Base-by-base conservation (phyloP, 1,140 invertebrate species). In the Macrobrachium rosenbergii region DNA sequence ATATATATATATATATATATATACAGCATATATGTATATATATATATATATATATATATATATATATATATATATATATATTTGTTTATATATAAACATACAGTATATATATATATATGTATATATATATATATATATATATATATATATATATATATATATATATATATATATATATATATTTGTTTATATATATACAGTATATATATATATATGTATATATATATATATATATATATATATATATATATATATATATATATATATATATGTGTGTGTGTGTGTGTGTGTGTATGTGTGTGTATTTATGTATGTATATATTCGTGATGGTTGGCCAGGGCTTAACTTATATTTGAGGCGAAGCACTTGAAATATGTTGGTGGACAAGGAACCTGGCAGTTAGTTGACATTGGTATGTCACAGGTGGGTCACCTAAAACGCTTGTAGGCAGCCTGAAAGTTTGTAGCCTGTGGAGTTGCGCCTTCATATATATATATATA, bases 221-320 rank as follows among this genome's bases (percentile, higher is more conserved):
- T 69, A n/a, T 69, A n/a, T 69, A n/a, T 69, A n/a, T 69, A n/a
- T 69, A n/a, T 69, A 69, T 69, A 69, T 19, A 69, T 69, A 69
- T 69, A 69, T 69, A 69, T 69, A 69, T n/a, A 69, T 69, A 69
- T 69, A 69, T 69, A 69, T 69, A 69, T 69, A 69, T 69, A 69
- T n/a, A 72, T 72, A 23, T 72, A 23, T 72, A 23, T 72, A 23
- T 72, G 7, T 72, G 7, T 72, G 8, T 72, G 7, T 28, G 7
- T 72, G 11, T 72, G 7, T 72, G 7, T 37, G 16, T 72, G 7
- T 72, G 21, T 72, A 28, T 72, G 21, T 72, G 7, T 72, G 16
- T 72, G 7, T 72, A n/a, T 72, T 6, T 72, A 23, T 28, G 7
- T 72, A 23, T 72, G 7, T 72, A 23, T 72, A 23, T 72, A 23